These are phyloP conservation scores for Penaeus indicus DNA, from an alignment of 1,140 invertebrate genomes.

Conservation along the genomic window DNA sequence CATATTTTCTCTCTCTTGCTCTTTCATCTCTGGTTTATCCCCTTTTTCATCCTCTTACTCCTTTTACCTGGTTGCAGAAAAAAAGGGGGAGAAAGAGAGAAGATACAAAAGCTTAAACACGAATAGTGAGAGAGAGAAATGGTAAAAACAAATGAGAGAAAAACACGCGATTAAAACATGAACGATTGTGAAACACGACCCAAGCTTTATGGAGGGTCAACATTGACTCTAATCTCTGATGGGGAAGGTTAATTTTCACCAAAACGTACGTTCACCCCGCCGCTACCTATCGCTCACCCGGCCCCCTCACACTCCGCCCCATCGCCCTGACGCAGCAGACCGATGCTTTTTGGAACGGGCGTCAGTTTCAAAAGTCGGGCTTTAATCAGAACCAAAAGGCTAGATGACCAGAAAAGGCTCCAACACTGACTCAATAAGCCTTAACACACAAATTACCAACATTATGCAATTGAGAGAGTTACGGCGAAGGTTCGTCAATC, in stretches of 20 bases:
- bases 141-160: not conserved
- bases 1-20: not conserved
- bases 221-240: slow-evolving; percentile 61
- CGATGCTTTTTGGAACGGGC: slow-evolving; percentile 49
- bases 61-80: not conserved
- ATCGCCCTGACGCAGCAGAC: not conserved
- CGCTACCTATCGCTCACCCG: slow-evolving; percentile 33
- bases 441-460: slow-evolving; percentile 63
- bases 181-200: slow-evolving; percentile 57
- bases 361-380: slow-evolving; percentile 15
- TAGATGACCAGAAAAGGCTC: slow-evolving; percentile 62
- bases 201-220: slow-evolving; percentile 62
- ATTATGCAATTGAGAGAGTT: slow-evolving; percentile 63
- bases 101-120: too few species aligned
- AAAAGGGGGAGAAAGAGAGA: not conserved
- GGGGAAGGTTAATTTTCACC: slow-evolving; percentile 60
- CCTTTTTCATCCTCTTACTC: not conserved
- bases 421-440: slow-evolving; percentile 63
- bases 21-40: not conserved
- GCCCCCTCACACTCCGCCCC: not conserved
- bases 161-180: slow-evolving; percentile 42
- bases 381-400: slow-evolving; percentile 60
- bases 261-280: slow-evolving; percentile 18
- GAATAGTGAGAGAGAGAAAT: not conserved
- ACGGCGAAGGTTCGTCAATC: slow-evolving; percentile 28